A percentile compares a stretch with the other conserved stretches of the same genome.
These are phyloP conservation scores for Dichetophora obliterata DNA, from an alignment of 2,888 invertebrate genomes.

Conservation along the genomic window DNA sequence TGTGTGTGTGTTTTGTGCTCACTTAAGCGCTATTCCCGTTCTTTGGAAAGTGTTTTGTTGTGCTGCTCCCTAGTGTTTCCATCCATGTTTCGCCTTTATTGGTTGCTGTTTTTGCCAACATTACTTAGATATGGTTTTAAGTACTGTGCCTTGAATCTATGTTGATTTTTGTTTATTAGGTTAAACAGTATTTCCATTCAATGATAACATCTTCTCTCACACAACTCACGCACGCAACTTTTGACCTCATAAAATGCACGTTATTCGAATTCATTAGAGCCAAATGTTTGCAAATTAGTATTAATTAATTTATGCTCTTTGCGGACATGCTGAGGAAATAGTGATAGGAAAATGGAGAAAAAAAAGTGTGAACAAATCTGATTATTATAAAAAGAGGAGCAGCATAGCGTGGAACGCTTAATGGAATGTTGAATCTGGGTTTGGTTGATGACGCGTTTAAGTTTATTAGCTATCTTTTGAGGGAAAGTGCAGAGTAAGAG, in stretches of 20 bases:
- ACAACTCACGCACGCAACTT: background rate
- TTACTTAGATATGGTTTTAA: background rate
- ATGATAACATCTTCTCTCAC: background rate
- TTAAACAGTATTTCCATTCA: background rate
- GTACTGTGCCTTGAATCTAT: background rate
- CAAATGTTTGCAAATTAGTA: constrained; percentile 16
- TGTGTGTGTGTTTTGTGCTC: background rate
- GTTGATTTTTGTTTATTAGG: constrained; percentile 3
- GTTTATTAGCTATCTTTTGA: no score
- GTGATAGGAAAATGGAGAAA: background rate
- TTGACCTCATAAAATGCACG: background rate
- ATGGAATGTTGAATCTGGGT: background rate
- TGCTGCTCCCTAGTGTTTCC: background rate
- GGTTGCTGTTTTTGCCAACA: background rate
- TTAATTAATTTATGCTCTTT: constrained; percentile 11
- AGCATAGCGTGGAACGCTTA: background rate
- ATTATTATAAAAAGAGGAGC: background rate
- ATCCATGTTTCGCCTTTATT: background rate
- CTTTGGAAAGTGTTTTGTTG: background rate
- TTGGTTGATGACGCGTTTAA: no score
- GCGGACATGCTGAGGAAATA: background rate
- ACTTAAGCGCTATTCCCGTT: no score
- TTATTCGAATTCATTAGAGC: constrained; percentile 15
- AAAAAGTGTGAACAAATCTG: background rate
- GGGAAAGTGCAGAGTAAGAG: no score